Percentiles rank a stretch among this genome's conserved stretches.
These are phyloP conservation scores for Todus mexicanus DNA, from an alignment of 2,797 vertebrate genomes.

Conservation along the genomic window DNA sequence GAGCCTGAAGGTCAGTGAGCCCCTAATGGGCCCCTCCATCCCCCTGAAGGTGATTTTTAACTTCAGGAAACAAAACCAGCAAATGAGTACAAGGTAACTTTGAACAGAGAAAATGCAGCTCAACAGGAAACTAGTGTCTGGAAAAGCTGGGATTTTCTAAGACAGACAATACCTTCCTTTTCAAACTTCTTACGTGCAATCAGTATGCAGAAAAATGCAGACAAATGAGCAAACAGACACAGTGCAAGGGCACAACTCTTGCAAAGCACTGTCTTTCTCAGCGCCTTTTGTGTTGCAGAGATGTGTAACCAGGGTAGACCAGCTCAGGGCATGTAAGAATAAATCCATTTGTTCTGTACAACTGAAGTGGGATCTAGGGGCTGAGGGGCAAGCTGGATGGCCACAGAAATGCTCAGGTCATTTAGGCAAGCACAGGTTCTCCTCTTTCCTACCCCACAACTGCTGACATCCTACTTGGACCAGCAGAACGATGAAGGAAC, in stretches of 20 bases:
- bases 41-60: slow-evolving; percentile 1
- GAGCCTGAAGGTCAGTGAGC: neutral
- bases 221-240: neutral
- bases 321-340: neutral
- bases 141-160: neutral
- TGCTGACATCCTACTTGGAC: neutral
- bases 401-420: rapidly evolving
- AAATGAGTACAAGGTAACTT: neutral
- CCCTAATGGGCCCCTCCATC: neutral
- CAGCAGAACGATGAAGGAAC: neutral
- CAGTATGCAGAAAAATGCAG: neutral
- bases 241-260: neutral
- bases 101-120: neutral
- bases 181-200: neutral
- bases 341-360: neutral
- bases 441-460: neutral
- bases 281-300: rapidly evolving
- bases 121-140: neutral
- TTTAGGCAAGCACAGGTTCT: neutral
- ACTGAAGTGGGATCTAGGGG: neutral
- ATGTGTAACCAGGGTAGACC: neutral
- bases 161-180: neutral
- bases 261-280: neutral
- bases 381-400: neutral
- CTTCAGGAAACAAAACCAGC: neutral